phyloP scores from a whole-genome alignment of 2,113 vertebrate genomes.

The Cisticola juncidis region DNA sequence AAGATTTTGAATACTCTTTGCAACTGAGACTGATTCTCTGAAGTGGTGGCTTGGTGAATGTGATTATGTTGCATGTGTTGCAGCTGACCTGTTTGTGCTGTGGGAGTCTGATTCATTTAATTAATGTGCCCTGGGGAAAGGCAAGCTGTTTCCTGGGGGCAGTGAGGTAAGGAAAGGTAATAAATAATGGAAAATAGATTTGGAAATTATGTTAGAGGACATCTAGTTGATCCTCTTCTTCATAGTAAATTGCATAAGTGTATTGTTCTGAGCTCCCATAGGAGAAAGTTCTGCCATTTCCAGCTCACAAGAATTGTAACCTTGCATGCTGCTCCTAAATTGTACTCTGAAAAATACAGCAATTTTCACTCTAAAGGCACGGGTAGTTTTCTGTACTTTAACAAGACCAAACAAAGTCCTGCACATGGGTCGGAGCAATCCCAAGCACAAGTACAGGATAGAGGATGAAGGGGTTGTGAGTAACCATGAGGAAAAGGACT shows the following conservation, averaged over 20 bases:
- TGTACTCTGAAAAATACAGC: background rate
- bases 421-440: accelerated
- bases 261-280: background rate
- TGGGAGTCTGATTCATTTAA: background rate
- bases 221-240: background rate
- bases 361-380: background rate
- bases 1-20: background rate
- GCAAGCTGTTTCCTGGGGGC: background rate
- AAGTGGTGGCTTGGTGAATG: background rate
- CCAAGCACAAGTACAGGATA: background rate
- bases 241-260: background rate
- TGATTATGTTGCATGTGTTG: background rate
- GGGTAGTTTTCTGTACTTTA: background rate
- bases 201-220: background rate
- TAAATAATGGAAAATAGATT: conserved; percentile 17
- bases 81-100: background rate
- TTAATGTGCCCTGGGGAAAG: background rate
- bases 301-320: background rate
- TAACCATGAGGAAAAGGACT: background rate
- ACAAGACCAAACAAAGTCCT: background rate
- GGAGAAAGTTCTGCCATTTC: background rate
- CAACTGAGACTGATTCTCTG: background rate
- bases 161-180: background rate
- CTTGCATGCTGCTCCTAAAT: background rate
- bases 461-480: background rate